Percentiles rank a stretch among this genome's conserved stretches.
Evolutionary conservation across 2,888 invertebrate species (phyloP).

Genomic region (Dendrolimus houi): DNA sequence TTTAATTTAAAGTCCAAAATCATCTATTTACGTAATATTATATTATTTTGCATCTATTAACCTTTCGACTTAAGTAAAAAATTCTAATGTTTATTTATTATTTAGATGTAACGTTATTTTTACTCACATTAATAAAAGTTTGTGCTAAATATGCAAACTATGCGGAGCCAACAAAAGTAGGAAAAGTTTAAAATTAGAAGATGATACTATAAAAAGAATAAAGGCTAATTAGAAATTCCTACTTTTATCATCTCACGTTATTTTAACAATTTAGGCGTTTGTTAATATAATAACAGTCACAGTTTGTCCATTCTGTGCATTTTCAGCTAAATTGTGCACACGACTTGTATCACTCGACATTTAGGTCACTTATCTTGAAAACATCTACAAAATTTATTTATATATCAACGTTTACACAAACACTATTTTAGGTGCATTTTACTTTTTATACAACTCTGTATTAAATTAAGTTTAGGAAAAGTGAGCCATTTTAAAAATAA

Average conservation of each 20-base stretch:
- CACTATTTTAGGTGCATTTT: constrained; percentile 55
- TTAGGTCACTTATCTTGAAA: constrained; percentile 25
- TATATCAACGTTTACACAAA: constrained; percentile 40
- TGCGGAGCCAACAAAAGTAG: constrained; percentile 37
- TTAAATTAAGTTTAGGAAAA: constrained; percentile 62
- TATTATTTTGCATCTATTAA: constrained; percentile 35
- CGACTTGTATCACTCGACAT: constrained; percentile 24
- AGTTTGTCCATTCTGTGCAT: constrained; percentile 37
- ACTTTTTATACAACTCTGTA: constrained; percentile 45
- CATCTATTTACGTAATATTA: constrained; percentile 1
- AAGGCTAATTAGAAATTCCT: constrained; percentile 18
- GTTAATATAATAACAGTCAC: constrained; percentile 20
- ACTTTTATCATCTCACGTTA: constrained; percentile 34
- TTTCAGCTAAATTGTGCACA: constrained; percentile 51
- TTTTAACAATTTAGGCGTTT: constrained; percentile 20
- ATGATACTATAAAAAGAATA: not conserved
- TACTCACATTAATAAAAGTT: constrained; percentile 3
- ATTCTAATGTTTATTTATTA: constrained; percentile 9
- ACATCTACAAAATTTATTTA: constrained; percentile 28
- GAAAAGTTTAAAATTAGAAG: constrained; percentile 23
- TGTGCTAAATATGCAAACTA: constrained; percentile 31
- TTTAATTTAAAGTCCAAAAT: constrained; percentile 6
- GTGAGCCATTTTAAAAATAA: constrained; percentile 76
- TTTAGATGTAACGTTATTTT: constrained; percentile 7
- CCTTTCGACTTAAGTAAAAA: constrained; percentile 25